These are phyloP conservation scores for Craseonycteris thonglongyai DNA, from an alignment of 2,113 vertebrate species.

Conservation along the genomic window DNA sequence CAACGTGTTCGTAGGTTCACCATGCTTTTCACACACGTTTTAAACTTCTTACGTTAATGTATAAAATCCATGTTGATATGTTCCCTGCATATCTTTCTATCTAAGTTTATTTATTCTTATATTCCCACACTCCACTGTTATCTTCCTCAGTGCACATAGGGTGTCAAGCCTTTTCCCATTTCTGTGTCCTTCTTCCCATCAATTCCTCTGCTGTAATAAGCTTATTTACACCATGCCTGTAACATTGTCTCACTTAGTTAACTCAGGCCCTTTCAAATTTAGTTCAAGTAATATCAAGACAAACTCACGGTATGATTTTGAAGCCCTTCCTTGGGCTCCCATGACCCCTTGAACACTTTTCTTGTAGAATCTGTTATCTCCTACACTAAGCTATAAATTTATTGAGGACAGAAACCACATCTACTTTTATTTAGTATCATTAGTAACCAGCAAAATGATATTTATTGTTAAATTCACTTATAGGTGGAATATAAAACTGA, in stretches of 20 bases:
- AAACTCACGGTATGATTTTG: background rate
- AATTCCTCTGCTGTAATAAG: background rate
- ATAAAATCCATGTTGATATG: background rate
- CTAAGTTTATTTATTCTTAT: background rate
- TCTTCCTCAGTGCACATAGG: background rate
- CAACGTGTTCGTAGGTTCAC: background rate
- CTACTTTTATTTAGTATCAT: background rate
- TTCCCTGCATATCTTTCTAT: background rate
- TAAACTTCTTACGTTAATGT: background rate
- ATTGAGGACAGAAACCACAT: background rate
- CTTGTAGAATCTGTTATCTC: background rate
- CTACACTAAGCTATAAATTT: background rate
- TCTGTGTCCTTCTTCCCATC: background rate
- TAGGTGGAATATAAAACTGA: no score
- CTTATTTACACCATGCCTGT: background rate
- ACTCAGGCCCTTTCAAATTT: background rate
- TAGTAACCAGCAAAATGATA: background rate
- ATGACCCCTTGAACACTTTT: background rate
- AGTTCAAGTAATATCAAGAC: background rate
- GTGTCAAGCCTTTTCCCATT: background rate
- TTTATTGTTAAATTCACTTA: no score
- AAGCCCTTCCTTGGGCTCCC: background rate
- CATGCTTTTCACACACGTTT: background rate
- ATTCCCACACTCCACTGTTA: background rate
- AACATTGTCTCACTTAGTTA: background rate